Base-by-base conservation (phyloP, 2,888 invertebrate species). In the Plusia festucae region DNA sequence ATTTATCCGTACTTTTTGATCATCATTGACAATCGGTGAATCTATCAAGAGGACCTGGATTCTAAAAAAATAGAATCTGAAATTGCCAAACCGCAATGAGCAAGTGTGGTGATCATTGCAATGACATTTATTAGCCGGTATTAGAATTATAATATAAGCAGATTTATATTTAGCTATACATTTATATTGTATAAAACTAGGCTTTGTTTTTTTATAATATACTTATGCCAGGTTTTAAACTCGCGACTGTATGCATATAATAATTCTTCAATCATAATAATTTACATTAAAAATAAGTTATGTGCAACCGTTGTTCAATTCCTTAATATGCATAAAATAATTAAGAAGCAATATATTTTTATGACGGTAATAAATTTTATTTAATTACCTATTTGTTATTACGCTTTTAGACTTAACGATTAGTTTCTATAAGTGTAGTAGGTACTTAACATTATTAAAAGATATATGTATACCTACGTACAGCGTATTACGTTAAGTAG, bases 251-350 rank as follows among this genome's bases (percentile, higher is more conserved):
- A 30, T 30, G 30, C 30, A 30, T 30, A 34, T 55, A 68, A 54
- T 68, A 68, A 54, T 68, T 60, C 16, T 54, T 53, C 53, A 57
- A 51, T 13, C n/a, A 30, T 15, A 60, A 68, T 72, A 5, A 32
- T 57, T 53, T 40, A 16, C 22, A 4, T 54, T 22, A 0, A 68
- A 64, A 64, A 11, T 11, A 20, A 16, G 7, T 34, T 52, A 32
- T 30, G 20, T 52, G 59, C 44, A 30, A 40, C 49, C 24, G 18
- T 68, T 57, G 53, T 71, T 71, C n/a, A 53, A 55, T 60, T 58
- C n/a, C 54, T 54, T 55, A 65, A 27, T 65, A 64, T 58, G 53
- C 46, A 46, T 30, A n/a, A 52, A 40, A 54, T 60, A 18, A 52
- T 67, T 46, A 65, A 11, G 54, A 49, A 11, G 34, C 24, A 53